Evolutionary conservation across 2,797 vertebrate species (phyloP).

Genomic region (Sebastes itinus): DNA sequence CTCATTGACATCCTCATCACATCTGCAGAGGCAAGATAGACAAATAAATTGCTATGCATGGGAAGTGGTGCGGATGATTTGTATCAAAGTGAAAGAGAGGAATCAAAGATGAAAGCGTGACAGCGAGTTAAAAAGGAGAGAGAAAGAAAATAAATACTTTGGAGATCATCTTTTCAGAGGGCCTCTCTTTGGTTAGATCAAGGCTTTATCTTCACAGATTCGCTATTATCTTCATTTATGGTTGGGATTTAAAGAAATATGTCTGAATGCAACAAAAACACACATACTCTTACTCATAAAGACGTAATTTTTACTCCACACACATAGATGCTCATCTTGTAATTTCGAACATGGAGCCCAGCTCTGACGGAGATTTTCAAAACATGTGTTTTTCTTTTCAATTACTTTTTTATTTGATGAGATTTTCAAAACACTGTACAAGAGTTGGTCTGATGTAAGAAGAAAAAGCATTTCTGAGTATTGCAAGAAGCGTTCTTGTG

Average conservation of each 20-base stretch:
- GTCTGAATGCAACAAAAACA: neutral
- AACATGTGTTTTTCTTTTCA: conserved; percentile 50
- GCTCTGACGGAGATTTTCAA: conserved; percentile 30
- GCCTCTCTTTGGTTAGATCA: conserved; percentile 32
- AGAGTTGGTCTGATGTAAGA: conserved; percentile 4
- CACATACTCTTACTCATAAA: neutral
- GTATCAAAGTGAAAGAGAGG: conserved; percentile 14
- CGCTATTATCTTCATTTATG: conserved; percentile 22
- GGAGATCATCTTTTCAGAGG: conserved; percentile 22
- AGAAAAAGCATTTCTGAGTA: conserved; percentile 22
- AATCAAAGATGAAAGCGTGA: conserved; percentile 30
- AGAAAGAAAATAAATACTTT: conserved; percentile 22
- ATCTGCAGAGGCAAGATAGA: conserved; percentile 78
- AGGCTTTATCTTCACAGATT: conserved; percentile 22
- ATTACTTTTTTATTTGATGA: conserved; percentile 46
- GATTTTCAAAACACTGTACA: conserved; percentile 42
- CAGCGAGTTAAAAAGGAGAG: conserved; percentile 13
- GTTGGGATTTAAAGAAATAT: conserved; percentile 13
- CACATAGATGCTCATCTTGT: conserved; percentile 19
- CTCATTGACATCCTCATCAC: conserved; percentile 92
- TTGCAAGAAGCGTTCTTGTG: neutral
- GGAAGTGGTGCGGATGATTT: conserved; percentile 4
- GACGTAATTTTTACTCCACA: conserved; percentile 15
- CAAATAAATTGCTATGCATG: conserved; percentile 3
- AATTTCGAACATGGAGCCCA: conserved; percentile 42